phyloP scores from a whole-genome alignment of 2,113 vertebrate species.

The Archocentrus centrarchus region DNA sequence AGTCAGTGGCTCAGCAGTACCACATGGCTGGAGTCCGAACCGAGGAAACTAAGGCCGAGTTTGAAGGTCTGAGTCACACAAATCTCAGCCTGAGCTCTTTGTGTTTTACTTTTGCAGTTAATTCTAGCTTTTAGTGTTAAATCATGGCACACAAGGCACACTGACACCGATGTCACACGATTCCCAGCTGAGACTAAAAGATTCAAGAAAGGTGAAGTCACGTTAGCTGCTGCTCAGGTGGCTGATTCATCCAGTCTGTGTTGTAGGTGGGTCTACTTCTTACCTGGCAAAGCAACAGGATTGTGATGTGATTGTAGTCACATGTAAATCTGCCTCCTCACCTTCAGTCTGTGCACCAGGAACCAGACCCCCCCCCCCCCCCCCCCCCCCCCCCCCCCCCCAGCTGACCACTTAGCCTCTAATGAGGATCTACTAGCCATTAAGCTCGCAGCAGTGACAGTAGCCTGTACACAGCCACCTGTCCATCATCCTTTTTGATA shows the following conservation, averaged over 20 bases:
- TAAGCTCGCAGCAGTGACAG: not conserved
- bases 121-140: not conserved
- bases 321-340: too few relatives aligned
- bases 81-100: not conserved
- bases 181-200: not conserved
- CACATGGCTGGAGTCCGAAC: slow-evolving; percentile 97
- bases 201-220: not conserved
- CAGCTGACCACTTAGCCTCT: too few relatives aligned
- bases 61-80: slow-evolving; percentile 83
- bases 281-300: too few relatives aligned
- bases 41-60: slow-evolving; percentile 83
- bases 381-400: too few relatives aligned
- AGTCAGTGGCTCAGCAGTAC: slow-evolving; percentile 90
- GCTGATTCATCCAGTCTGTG: not conserved
- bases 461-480: not conserved
- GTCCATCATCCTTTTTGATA: accelerated
- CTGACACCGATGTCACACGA: not conserved
- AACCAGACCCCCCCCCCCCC: too few relatives aligned
- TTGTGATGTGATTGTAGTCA: too few relatives aligned
- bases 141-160: not conserved
- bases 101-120: not conserved
- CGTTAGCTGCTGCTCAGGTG: not conserved
- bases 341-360: too few relatives aligned
- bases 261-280: too few relatives aligned
- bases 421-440: too few relatives aligned